Conservation (phyloP, 2,888 invertebrate species). For the Reticulitermes lucifugus region DNA sequence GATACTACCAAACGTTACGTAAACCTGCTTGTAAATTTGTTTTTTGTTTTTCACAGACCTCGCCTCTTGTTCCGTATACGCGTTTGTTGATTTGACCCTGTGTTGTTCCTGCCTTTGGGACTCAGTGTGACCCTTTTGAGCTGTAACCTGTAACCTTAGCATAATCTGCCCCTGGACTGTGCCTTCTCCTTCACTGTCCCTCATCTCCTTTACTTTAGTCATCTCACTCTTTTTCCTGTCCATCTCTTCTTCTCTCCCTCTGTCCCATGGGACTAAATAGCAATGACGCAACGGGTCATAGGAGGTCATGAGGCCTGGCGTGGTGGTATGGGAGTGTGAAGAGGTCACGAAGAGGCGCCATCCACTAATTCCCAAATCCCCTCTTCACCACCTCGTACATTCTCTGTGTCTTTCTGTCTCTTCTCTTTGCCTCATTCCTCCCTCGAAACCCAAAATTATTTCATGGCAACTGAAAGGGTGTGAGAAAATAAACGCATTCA, state of each 20-base stretch:
- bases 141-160: conserved; percentile 22
- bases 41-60: not conserved
- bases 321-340: not conserved
- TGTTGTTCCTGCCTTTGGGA: not conserved
- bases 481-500: conserved; percentile 42
- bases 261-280: conserved; percentile 38
- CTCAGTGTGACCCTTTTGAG: conserved; percentile 15
- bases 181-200: not conserved
- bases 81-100: not conserved
- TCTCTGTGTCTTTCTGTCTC: conserved; percentile 53
- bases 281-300: conserved; percentile 44
- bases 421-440: conserved; percentile 50
- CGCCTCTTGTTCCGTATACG: not conserved
- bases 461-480: conserved; percentile 45
- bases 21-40: not conserved
- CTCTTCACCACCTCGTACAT: conserved; percentile 52
- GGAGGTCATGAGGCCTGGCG: conserved; percentile 34
- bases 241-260: conserved; percentile 4
- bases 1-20: not conserved
- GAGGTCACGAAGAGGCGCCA: conserved; percentile 36
- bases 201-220: not conserved
- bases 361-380: conserved; percentile 51
- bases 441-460: conserved; percentile 48
- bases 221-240: not conserved
- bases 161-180: not conserved